phyloP scores from a whole-genome alignment of 2,113 vertebrate genomes.

The Colius striatus region DNA sequence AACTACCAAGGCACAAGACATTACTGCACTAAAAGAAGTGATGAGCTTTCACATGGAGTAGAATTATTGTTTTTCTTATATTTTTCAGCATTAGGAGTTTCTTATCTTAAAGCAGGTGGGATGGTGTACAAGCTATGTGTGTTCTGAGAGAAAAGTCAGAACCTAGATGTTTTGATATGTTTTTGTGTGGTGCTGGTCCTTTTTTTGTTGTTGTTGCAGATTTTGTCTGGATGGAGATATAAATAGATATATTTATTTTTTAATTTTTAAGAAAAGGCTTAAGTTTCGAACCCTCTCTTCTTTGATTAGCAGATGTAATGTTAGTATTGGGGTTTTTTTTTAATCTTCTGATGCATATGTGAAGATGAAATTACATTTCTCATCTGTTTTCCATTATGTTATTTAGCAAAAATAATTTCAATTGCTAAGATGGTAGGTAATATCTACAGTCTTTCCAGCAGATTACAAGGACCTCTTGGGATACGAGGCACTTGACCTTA shows the following conservation, averaged over 20 bases:
- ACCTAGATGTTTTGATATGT: neutral
- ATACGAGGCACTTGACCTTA: neutral
- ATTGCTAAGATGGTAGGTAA: neutral
- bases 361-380: neutral
- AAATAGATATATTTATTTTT: too few species aligned
- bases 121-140: neutral
- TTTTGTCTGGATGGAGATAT: neutral
- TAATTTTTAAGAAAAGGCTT: neutral
- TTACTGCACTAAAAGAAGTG: neutral
- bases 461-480: neutral
- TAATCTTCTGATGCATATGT: neutral
- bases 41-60: neutral
- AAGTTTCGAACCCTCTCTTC: neutral
- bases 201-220: neutral
- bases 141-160: neutral
- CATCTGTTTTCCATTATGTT: neutral
- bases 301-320: neutral
- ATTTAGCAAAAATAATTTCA: neutral
- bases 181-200: neutral
- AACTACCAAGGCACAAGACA: neutral
- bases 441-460: neutral
- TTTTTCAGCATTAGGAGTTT: neutral
- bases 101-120: neutral
- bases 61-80: neutral
- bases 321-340: neutral